Base-by-base conservation (phyloP, 1,140 invertebrate species). In the Homalodisca vitripennis region DNA sequence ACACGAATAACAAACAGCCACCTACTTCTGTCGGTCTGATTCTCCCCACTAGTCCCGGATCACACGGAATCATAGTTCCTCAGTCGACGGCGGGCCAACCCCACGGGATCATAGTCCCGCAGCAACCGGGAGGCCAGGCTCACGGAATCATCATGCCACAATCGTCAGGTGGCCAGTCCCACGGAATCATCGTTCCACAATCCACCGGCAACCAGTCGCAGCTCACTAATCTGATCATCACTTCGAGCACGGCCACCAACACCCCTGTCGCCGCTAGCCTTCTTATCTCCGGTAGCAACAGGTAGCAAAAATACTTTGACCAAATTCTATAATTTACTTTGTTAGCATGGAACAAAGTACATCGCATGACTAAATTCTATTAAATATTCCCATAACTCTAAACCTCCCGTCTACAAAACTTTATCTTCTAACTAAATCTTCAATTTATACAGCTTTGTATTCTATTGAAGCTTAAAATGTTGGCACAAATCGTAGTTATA, bases 141-240 rank as follows among this genome's bases (percentile, higher is more conserved):
- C 24, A 13, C 22, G 29, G 55, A 14, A 60, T 60, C 24, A 60
- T 60, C 1, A 26, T 60, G 6, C 26, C 55, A 27, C 55, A 26
- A 13, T 22, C 14, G 6, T 27, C 24, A 2, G 55, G 14, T 12
- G n/a, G 22, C 3, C 55, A 60, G 26, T 27, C 14, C 26, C 48
- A 53, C 22, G 48, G 48, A 12, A 2, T 69, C 0, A 60, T 69
- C 30, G 32, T 68, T 12, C 55, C 67, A 27, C 12, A 30, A 1
- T 60, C n/a, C 2, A 68, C 53, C 22, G 31, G 20, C 1, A 26
- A n/a, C 26, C n/a, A 17, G 17, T 47, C 55, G 1, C 67, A 60
- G 34, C 1, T 68, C 10, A 46, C 67, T 3, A 68, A 68, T 29
- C 22, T 68, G 32, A 69, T 64, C 32, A 17, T 69, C 10, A 69